These are phyloP conservation scores for Phthorimaea operculella DNA, from an alignment of 1,140 invertebrate species.

Conservation along the genomic window DNA sequence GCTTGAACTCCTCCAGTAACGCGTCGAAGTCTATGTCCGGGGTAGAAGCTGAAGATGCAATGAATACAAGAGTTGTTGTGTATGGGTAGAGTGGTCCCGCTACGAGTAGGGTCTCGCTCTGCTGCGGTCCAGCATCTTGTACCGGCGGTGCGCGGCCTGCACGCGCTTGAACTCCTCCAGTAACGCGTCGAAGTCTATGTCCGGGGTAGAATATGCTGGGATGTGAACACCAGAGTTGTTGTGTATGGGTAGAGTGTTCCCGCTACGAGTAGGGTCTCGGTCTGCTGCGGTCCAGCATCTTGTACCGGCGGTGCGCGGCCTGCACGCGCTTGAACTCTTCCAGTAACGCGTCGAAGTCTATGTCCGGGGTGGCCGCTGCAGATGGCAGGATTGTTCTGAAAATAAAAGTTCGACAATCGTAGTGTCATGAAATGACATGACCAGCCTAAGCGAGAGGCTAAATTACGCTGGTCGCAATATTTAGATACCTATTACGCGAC, in stretches of 20 bases:
- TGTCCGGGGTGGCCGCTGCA: conserved; percentile 8
- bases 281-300: conserved; percentile 32
- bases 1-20: conserved; percentile 44
- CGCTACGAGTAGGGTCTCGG: conserved; percentile 7
- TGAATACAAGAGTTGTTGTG: too few species aligned
- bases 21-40: conserved; percentile 36
- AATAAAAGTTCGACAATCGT: too few species aligned
- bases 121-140: conserved; percentile 38
- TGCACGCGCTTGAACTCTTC: conserved; percentile 49
- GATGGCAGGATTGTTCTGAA: background rate
- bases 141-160: conserved; percentile 49
- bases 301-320: conserved; percentile 45
- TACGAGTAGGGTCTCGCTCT: conserved; percentile 8
- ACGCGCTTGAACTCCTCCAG: conserved; percentile 46
- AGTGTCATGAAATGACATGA: too few species aligned
- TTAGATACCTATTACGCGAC: too few species aligned
- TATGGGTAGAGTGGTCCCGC: too few species aligned
- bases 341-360: conserved; percentile 46
- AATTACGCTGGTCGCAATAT: too few species aligned
- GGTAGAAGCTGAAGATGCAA: background rate
- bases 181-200: conserved; percentile 41
- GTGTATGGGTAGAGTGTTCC: too few species aligned
- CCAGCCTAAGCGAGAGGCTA: too few species aligned
- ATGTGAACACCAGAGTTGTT: too few species aligned
- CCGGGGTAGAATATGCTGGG: conserved; percentile 5